These are phyloP conservation scores for Grammomys dolichurus DNA, from an alignment of 2,113 vertebrate species.

Conservation along the genomic window DNA sequence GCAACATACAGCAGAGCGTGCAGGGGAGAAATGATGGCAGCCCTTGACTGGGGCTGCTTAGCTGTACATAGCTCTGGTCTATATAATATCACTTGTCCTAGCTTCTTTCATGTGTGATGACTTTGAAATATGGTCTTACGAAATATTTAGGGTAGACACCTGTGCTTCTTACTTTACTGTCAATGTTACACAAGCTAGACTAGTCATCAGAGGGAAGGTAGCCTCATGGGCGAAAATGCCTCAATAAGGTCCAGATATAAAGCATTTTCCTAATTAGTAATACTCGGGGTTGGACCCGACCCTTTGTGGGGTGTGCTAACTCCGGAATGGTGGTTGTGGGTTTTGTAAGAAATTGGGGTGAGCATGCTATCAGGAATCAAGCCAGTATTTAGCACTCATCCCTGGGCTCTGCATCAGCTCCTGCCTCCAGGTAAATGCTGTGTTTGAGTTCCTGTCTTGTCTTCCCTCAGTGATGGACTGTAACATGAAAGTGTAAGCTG, in stretches of 20 bases:
- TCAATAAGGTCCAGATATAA: not conserved
- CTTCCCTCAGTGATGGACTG: not conserved
- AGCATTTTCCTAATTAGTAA: not conserved
- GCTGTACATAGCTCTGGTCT: no score
- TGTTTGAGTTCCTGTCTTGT: not conserved
- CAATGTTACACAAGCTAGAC: no score
- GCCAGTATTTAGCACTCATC: not conserved
- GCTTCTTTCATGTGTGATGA: no score
- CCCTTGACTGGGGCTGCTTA: no score
- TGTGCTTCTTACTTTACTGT: no score
- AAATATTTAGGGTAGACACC: no score
- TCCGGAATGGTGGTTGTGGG: not conserved
- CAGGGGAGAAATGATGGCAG: no score
- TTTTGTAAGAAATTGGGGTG: not conserved
- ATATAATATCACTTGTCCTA: no score
- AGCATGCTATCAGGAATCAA: not conserved
- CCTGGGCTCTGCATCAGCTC: not conserved
- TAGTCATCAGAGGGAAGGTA: not conserved
- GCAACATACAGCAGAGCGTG: no score
- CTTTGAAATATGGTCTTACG: no score
- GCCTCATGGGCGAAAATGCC: not conserved
- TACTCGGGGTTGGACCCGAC: not conserved
- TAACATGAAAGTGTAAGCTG: not conserved
- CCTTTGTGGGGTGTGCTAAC: not conserved
- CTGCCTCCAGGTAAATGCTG: not conserved